Percentiles rank a stretch among this genome's conserved stretches.
phyloP scores from a whole-genome alignment of 2,113 vertebrate species.

The Raja brachyura region DNA sequence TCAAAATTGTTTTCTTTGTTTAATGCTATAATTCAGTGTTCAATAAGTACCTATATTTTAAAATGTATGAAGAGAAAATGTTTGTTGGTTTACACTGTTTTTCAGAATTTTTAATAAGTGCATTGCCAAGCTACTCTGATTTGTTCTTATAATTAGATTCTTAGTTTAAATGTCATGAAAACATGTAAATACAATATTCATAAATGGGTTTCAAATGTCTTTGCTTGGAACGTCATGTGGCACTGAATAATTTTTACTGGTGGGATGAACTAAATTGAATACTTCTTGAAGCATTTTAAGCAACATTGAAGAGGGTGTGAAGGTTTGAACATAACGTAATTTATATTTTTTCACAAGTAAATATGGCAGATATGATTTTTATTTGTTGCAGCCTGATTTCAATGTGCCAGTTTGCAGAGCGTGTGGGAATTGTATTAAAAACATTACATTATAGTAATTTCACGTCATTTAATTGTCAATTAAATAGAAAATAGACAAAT shows the following conservation, averaged over 20 bases:
- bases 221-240: background rate
- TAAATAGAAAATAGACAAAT: background rate
- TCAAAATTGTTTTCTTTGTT: background rate
- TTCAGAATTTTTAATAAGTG: background rate
- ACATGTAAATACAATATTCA: constrained; percentile 14
- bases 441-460: background rate
- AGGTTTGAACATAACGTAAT: background rate
- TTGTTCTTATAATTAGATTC: background rate
- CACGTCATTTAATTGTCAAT: background rate
- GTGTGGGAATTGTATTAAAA: background rate
- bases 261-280: background rate
- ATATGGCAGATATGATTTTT: background rate
- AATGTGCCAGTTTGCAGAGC: background rate
- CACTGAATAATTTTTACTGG: background rate
- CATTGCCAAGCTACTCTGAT: constrained; percentile 12
- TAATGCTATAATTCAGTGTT: constrained; percentile 19
- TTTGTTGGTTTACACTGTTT: background rate
- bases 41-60: background rate
- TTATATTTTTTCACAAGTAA: background rate
- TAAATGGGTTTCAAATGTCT: constrained; percentile 13
- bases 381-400: background rate
- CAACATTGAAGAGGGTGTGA: background rate
- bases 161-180: constrained; percentile 7
- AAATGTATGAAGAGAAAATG: constrained; percentile 8
- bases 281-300: background rate